These are phyloP conservation scores for Platycercus adscitus DNA, from an alignment of 2,113 vertebrate genomes.

Conservation along the genomic window DNA sequence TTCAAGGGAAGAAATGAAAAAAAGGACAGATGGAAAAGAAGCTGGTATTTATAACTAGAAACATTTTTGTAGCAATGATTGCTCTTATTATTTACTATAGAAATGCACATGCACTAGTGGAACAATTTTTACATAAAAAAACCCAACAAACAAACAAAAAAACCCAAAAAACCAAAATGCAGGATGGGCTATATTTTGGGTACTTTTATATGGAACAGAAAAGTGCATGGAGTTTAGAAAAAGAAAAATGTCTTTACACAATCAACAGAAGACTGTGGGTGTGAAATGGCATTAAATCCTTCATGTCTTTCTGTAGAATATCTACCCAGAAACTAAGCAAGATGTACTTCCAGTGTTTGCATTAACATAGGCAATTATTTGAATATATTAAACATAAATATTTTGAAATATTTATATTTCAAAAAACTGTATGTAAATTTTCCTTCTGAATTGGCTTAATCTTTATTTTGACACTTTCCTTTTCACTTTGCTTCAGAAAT, in stretches of 20 bases:
- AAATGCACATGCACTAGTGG: neutral
- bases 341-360: neutral
- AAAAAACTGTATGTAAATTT: neutral
- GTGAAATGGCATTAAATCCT: neutral
- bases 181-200: neutral
- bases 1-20: neutral
- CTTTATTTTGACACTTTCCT: neutral
- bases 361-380: neutral
- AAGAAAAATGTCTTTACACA: neutral
- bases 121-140: neutral
- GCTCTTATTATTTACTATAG: neutral
- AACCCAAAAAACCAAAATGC: neutral
- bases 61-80: neutral
- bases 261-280: neutral
- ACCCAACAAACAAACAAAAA: neutral
- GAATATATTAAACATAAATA: too few species aligned
- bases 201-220: neutral
- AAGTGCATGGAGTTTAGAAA: neutral
- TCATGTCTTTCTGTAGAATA: neutral
- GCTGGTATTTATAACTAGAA: neutral
- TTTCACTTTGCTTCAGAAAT: neutral
- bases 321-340: neutral
- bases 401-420: too few species aligned
- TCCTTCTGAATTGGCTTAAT: neutral
- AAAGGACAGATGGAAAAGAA: neutral